Evolutionary conservation across 2,797 vertebrate species (phyloP), one percentile per base, ranked within the genome.

Genomic region (Melanotaenia maccullochi): DNA sequence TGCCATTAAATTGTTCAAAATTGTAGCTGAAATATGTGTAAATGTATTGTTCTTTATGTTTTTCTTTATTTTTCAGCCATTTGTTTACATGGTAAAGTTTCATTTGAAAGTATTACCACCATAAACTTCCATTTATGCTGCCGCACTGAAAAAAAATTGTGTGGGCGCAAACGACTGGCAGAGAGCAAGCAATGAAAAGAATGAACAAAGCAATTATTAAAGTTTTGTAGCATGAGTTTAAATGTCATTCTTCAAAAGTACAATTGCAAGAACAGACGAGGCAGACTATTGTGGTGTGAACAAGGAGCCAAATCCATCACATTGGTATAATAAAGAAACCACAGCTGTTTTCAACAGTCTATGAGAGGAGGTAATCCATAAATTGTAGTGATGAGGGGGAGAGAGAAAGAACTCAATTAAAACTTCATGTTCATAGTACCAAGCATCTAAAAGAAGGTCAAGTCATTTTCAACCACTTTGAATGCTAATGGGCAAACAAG

Each of bases 371-470:
- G 85, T 89, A 89, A 90, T 82, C 89, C 85, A 84, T 81, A 89
- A 78, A 88, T 87, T 89, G 79, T 81, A 75, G 77, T 76, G 85
- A 90, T 84, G 85, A 87, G 68, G 78, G 85, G 75, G 78, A 78
- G 75, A 78, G 55, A 79, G 65, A 68, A 71, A 78, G 82, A 88
- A 91, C 87, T 92, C 91, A 91, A 92, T 93, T 92, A 91, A 92
- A 93, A 92, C 88, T 88, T 85, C 59, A 71, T 67, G 76, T 83
- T 87, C 71, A 73, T 40, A 35, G 82, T 68, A 89, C 60, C 44
- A 38, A 30, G 68, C 76, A 78, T 85, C 68, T 61, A 78, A 76
- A 88, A 90, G 86, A 93, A 92, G 92, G 90, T 91, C 92, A 92
- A 84, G 74, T 89, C 73, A 82, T 84, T 90, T 90, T 87, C 82